A percentile compares a stretch with the other conserved stretches of the same genome.
These are phyloP conservation scores for Eurystomus glaucurus DNA, from an alignment of 2,797 vertebrate genomes.

Conservation along the genomic window DNA sequence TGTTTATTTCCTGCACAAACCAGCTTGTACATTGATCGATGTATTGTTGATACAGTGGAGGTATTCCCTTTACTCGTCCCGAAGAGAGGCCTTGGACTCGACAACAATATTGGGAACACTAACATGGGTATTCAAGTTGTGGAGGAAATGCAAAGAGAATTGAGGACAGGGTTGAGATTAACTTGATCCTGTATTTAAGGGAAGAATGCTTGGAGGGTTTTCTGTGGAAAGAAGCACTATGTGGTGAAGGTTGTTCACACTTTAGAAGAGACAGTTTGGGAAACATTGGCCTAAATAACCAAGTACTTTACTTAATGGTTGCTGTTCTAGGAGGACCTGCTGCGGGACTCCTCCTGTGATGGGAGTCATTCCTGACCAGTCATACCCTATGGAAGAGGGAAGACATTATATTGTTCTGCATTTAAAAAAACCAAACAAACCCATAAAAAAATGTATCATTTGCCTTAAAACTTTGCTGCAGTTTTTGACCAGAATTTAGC, in stretches of 20 bases:
- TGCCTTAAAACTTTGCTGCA: not conserved
- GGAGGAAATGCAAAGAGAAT: not conserved
- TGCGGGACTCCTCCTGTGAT: not conserved
- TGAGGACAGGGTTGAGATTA: not conserved
- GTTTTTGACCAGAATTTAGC: not conserved
- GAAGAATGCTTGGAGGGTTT: not conserved
- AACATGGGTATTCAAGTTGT: not conserved
- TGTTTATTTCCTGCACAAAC: conserved; percentile 73
- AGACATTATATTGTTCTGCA: not conserved
- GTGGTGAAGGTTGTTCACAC: not conserved
- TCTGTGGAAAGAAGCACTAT: not conserved
- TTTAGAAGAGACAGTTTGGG: not conserved
- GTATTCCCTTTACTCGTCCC: conserved; percentile 27
- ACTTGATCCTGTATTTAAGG: not conserved
- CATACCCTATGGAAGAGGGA: not conserved
- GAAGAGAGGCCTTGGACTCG: not conserved
- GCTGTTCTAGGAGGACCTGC: not conserved
- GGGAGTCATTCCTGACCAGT: not conserved
- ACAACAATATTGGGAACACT: not conserved
- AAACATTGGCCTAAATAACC: not conserved
- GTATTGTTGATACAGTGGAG: conserved; percentile 50
- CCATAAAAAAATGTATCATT: not conserved
- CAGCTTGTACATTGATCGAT: conserved; percentile 66
- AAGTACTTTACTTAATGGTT: not conserved
- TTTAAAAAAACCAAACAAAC: not conserved